Evolutionary conservation across 2,888 invertebrate genomes (phyloP), one percentile per base, ranked within the genome.

Genomic region (Lochmaea capreae): DNA sequence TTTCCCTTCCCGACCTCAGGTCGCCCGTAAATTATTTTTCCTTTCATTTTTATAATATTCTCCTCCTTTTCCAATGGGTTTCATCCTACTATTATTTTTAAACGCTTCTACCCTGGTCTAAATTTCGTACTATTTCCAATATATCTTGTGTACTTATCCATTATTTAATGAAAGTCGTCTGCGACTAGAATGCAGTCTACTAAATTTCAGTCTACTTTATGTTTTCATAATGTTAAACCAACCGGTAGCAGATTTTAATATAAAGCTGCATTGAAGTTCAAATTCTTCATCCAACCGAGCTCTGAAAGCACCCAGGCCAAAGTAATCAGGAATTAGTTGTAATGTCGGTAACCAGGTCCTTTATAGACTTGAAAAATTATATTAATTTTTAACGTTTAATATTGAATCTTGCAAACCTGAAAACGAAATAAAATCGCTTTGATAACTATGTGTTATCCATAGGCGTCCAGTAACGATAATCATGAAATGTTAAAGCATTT

Each of bases 171-270:
- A 49, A 14, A 49, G 6, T 58, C 26, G 9, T 61, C 6, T 61
- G 6, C 6, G 8, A 33, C 33, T 33, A 33, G 33, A 33, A 33
- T 33, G 33, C 33, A 33, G 33, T 10, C 8, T 9, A 33, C 39
- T 9, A 8, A 39, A 59, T 39, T 33, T 3, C 39, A 59, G n/a
- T 33, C 59, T 33, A 39, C 39, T 33, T 18, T n/a, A 61, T 39
- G 58, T 22, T 58, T 58, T 26, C 10, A 26, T 58, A 58, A 58
- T 58, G 61, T 33, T 61, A n/a, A 61, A 61, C 61, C 61, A 61
- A 61, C 61, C 33, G 61, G 11, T 39, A 61, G 61, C 33, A n/a
- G n/a, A 39, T 61, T 33, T 61, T 26, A 61, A 61, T 59, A 33
- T 6, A 3, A 61, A 61, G 39, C 61, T 33, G 39, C 39, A 61